Evolutionary conservation across 2,113 vertebrate species (phyloP).

Genomic region (Odocoileus hemionus): DNA sequence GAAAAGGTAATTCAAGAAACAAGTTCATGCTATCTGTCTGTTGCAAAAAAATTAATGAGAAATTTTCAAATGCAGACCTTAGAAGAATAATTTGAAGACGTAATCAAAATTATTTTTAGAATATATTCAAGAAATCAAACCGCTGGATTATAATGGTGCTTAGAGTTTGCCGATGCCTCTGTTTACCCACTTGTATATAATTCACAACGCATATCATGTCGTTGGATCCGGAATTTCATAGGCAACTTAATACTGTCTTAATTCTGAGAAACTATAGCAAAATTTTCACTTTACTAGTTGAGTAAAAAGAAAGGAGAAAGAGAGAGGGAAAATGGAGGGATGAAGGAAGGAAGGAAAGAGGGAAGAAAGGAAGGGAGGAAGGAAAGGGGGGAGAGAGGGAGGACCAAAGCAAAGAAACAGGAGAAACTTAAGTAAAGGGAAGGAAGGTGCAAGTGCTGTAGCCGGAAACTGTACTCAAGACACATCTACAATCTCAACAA

Average conservation of each 20-base stretch:
- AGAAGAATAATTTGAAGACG: constrained; percentile 41
- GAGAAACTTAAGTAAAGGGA: not conserved
- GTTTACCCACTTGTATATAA: constrained; percentile 33
- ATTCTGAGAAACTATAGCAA: constrained; percentile 60
- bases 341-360: not conserved
- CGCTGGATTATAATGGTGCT: constrained; percentile 2
- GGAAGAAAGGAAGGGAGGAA: rapidly evolving
- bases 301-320: not conserved
- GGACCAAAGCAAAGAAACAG: not conserved
- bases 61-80: constrained; percentile 84
- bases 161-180: constrained; percentile 52
- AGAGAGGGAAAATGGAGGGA: too few species aligned
- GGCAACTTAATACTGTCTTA: constrained; percentile 61
- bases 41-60: constrained; percentile 92
- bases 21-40: constrained; percentile 91
- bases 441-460: not conserved
- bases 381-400: rapidly evolving
- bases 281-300: not conserved
- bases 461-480: not conserved
- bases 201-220: constrained; percentile 60
- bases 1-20: constrained; percentile 93
- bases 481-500: not conserved
- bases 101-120: constrained; percentile 59
- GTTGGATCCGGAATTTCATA: constrained; percentile 69
- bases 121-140: constrained; percentile 11